Conservation (phyloP, 2,113 vertebrate genomes). For the Kryptolebias marmoratus region DNA sequence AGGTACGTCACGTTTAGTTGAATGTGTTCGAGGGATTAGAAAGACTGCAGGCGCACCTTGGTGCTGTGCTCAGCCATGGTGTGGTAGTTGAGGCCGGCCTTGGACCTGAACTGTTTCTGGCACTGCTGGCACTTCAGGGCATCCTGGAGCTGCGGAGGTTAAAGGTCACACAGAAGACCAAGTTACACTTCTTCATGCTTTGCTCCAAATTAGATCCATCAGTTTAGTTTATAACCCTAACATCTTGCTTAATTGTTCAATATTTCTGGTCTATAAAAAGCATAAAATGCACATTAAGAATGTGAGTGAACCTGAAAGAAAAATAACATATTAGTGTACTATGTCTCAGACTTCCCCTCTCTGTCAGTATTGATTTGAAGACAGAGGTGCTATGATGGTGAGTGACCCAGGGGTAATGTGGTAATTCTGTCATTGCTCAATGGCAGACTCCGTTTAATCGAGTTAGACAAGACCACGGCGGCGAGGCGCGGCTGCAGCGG, state of each 20-base stretch:
- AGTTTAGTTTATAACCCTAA: conserved; percentile 43
- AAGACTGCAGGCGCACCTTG: conserved; percentile 81
- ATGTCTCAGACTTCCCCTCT: conserved; percentile 13
- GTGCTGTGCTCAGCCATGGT: conserved; percentile 93
- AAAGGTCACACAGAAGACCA: conserved; percentile 38
- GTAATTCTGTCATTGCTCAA: conserved; percentile 69
- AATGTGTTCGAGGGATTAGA: too few species aligned
- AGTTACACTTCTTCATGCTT: conserved; percentile 31
- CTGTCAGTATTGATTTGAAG: conserved; percentile 56
- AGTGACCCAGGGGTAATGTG: conserved; percentile 65
- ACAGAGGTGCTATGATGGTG: conserved; percentile 44
- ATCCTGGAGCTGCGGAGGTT: conserved; percentile 88
- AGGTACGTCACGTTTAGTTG: background rate
- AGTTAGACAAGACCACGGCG: conserved; percentile 50
- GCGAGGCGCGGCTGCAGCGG: conserved; percentile 51
- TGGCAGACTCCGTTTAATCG: conserved; percentile 65
- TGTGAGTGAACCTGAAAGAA: conserved; percentile 18
- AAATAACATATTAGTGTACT: conserved; percentile 28
- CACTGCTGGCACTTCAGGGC: conserved; percentile 97
- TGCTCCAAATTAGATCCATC: conserved; percentile 33
- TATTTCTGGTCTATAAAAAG: conserved; percentile 29
- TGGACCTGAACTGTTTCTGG: conserved; percentile 97
- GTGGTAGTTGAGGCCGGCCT: conserved; percentile 98
- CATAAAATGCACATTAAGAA: conserved; percentile 13
- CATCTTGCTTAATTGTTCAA: conserved; percentile 22